Percentiles rank a stretch among this genome's conserved stretches.
phyloP scores from a whole-genome alignment of 1,140 invertebrate species.

The Hycleus cichorii region DNA sequence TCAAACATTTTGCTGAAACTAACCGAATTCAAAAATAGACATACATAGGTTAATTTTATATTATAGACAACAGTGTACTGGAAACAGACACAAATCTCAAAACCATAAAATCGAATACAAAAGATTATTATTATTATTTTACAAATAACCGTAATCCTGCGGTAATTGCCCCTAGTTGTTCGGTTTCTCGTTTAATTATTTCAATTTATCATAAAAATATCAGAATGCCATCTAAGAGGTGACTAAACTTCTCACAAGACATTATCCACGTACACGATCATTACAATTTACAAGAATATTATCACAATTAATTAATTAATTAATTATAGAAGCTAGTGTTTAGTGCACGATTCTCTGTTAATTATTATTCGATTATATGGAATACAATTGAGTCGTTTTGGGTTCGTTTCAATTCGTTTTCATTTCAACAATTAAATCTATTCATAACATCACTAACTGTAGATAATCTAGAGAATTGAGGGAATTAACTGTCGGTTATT shows the following conservation, averaged over 20 bases:
- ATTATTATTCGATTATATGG: constrained; percentile 11
- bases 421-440: too few species aligned
- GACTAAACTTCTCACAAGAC: constrained; percentile 13
- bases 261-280: constrained; percentile 12
- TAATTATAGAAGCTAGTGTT: constrained; percentile 10
- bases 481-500: not conserved
- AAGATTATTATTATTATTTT: too few species aligned
- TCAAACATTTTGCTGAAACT: constrained; percentile 12
- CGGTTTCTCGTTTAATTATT: too few species aligned
- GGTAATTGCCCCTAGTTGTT: too few species aligned
- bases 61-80: too few species aligned
- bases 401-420: too few species aligned
- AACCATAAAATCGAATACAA: too few species aligned
- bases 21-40: constrained; percentile 12
- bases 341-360: constrained; percentile 5
- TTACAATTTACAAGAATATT: constrained; percentile 13
- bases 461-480: too few species aligned
- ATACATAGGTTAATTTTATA: constrained; percentile 1
- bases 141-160: too few species aligned
- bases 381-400: constrained; percentile 1
- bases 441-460: too few species aligned
- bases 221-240: constrained; percentile 8
- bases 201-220: too few species aligned
- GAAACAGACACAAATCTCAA: too few species aligned
- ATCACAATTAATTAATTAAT: constrained; percentile 14